Percentiles rank a stretch among this genome's conserved stretches.
Conservation (phyloP, 2,888 invertebrate genomes). For the Gisinianus flammeolus region DNA sequence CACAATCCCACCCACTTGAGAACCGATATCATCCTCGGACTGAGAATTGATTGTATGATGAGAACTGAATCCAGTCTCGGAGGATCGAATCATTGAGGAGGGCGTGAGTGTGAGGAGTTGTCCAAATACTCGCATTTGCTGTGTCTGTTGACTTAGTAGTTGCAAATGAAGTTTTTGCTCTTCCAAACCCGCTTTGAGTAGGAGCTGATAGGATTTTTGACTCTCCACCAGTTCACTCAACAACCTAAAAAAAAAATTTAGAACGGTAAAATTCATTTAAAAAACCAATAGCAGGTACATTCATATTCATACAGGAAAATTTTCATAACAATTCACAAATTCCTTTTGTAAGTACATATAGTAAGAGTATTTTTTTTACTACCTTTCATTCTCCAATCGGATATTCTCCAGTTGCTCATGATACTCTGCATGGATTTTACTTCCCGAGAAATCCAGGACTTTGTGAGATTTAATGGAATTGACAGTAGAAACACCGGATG, state of each 20-base stretch:
- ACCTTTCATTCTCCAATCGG: constrained; percentile 64
- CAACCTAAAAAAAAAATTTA: constrained; percentile 64
- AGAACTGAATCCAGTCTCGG: constrained; percentile 56
- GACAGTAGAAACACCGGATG: constrained; percentile 69
- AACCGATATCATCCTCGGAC: constrained; percentile 54
- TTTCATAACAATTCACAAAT: not conserved
- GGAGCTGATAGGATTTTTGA: constrained; percentile 74
- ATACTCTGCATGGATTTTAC: constrained; percentile 62
- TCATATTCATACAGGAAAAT: not conserved
- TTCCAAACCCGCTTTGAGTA: constrained; percentile 73
- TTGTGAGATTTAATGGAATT: constrained; percentile 70
- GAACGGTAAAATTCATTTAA: constrained; percentile 4
- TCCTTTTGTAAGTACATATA: not conserved
- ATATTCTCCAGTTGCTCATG: constrained; percentile 64
- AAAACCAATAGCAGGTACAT: too few relatives aligned
- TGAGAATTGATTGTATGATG: constrained; percentile 57
- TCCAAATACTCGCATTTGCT: constrained; percentile 60
- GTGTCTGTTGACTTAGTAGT: constrained; percentile 65
- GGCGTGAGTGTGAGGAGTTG: constrained; percentile 53
- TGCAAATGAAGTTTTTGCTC: constrained; percentile 72
- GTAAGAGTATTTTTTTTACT: not conserved
- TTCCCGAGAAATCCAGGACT: constrained; percentile 63
- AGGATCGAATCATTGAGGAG: constrained; percentile 51
- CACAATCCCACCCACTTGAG: constrained; percentile 49
- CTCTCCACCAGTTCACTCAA: constrained; percentile 77